Evolutionary conservation across 2,113 vertebrate genomes (phyloP), one percentile per base, ranked within the genome.

Genomic region (Melanerpes formicivorus): DNA sequence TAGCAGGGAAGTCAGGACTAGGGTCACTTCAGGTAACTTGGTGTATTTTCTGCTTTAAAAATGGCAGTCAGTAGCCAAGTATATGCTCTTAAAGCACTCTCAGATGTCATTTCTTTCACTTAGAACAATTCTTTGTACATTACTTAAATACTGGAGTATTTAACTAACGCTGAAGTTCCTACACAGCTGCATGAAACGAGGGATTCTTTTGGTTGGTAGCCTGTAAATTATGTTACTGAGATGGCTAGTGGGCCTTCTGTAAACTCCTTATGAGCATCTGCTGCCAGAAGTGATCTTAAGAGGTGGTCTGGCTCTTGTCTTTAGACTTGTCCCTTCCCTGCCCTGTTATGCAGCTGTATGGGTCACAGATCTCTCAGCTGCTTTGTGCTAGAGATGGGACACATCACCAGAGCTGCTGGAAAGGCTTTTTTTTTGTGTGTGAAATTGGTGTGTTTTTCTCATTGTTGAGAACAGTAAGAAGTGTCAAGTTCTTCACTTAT

Each of bases 1-100:
- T 29, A 14, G 6, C 7, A 44, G 62, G 65, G 78, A 92, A 58
- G 64, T 48, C n/a, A 29, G 46, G 55, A 30, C 65, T 74, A 4
- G 63, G 62, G 15, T 48, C 72, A 75, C 58, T 69, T 72, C 48
- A 40, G 69, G 48, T 85, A 42, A 6, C 56, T 91, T 37, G 8
- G 2, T 82, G 44, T 80, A 14, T 89, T 76, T 94, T 85, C 72
- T 92, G 72, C 75, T 92, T 89, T 77, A 73, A 67, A 87, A 94
- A 40, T 52, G 76, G 40, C 64, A 52, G 27, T 67, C 8, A 9
- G 26, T 63, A 84, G 83, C 37, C 56, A 74, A 75, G 40, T n/a
- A 42, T 59, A 12, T 25, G 37, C 79, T 94, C 74, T 89, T 88
- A 69, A 80, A 78, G 80, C 29, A 56, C 79, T 80, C 80, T 84